Evolutionary conservation across 1,140 invertebrate species (phyloP).

Genomic region (Brachionus plicatilis): DNA sequence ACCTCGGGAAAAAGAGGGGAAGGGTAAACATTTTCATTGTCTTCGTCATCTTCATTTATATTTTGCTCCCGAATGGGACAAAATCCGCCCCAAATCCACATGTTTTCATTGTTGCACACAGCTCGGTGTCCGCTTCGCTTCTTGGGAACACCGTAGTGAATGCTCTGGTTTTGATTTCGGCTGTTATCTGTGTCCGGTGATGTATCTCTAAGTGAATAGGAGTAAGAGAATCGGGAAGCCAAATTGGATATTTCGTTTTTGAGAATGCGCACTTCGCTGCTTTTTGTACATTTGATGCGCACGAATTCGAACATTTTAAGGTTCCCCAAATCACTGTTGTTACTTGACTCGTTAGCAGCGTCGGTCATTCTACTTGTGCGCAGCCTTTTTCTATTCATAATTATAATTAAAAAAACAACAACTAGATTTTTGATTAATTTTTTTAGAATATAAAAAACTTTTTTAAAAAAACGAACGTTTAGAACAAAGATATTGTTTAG

Average conservation of each 20-base stretch:
- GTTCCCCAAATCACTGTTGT: not conserved
- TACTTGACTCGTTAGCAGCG: not conserved
- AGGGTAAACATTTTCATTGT: not conserved
- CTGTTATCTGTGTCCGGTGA: not conserved
- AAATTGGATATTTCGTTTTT: not conserved
- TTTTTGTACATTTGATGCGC: not conserved
- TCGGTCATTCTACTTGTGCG: not conserved
- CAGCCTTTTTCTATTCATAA: constrained; percentile 26
- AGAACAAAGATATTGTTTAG: not conserved
- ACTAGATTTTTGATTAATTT: not conserved
- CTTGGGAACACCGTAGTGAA: not conserved
- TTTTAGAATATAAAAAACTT: not conserved
- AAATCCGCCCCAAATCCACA: constrained; percentile 41
- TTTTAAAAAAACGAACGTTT: not conserved
- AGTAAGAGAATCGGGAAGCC: not conserved
- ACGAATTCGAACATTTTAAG: constrained; percentile 16
- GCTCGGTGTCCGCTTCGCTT: constrained; percentile 34
- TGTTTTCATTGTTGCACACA: not conserved
- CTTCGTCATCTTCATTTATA: not conserved
- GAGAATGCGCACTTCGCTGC: not conserved
- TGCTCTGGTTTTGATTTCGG: not conserved
- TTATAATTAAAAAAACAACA: constrained; percentile 7
- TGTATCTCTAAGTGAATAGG: not conserved
- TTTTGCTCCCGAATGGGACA: constrained; percentile 2
- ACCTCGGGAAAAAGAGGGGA: constrained; percentile 35